Percentiles rank a stretch among this genome's conserved stretches.
Evolutionary conservation across 2,113 vertebrate genomes (phyloP).

Genomic region (Austrofundulus limnaeus): DNA sequence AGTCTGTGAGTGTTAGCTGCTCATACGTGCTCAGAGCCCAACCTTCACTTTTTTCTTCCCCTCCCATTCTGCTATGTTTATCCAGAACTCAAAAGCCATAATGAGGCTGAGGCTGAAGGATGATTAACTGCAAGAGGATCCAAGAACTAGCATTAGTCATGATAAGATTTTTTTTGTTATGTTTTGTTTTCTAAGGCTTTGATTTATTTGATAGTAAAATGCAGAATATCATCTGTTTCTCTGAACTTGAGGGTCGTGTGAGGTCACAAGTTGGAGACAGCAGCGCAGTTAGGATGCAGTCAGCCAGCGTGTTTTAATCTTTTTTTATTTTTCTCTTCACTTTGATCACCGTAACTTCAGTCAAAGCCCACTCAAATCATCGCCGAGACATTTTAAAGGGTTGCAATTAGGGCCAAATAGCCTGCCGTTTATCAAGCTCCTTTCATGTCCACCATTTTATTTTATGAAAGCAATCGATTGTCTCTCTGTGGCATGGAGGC

Average conservation of each 20-base stretch:
- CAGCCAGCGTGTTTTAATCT: conserved; percentile 61
- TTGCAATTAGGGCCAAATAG: conserved; percentile 76
- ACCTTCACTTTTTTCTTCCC: conserved; percentile 24
- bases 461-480: conserved; percentile 75
- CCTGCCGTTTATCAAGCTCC: conserved; percentile 71
- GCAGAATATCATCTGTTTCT: conserved; percentile 44
- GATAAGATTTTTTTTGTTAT: conserved; percentile 62
- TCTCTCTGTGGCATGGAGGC: conserved; percentile 56
- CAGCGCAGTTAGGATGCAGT: conserved; percentile 57
- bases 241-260: conserved; percentile 38
- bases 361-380: conserved; percentile 71
- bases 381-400: conserved; percentile 74
- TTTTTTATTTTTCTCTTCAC: conserved; percentile 67
- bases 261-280: conserved; percentile 68
- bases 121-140: conserved; percentile 68
- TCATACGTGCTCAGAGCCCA: not conserved
- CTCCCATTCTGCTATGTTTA: conserved; percentile 49
- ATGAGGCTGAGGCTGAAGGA: conserved; percentile 64
- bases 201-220: conserved; percentile 70
- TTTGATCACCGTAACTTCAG: conserved; percentile 74
- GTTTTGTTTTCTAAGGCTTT: too few species aligned
- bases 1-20: conserved; percentile 6
- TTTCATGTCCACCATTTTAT: conserved; percentile 74
- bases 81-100: conserved; percentile 58
- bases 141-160: conserved; percentile 54